Conservation (phyloP, 2,888 invertebrate species). For the Physocephala rufipes region DNA sequence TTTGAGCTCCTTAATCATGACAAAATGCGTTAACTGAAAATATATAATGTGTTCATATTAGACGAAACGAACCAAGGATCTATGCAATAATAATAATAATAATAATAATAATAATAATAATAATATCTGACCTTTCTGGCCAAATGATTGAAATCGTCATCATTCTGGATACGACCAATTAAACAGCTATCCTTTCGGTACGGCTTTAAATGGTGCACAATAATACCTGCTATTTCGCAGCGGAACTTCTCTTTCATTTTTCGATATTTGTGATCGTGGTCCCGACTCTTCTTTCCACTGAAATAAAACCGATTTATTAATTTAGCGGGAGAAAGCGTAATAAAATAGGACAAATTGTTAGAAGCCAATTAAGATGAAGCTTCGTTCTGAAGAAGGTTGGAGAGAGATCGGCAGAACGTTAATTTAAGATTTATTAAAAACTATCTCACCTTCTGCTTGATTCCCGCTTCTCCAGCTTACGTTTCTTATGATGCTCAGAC, state of each 20-base stretch:
- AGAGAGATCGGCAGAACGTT: neutral
- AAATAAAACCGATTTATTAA: no score
- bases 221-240: conserved; percentile 79
- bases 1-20: conserved; percentile 93
- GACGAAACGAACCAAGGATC: neutral
- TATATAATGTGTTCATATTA: neutral
- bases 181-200: conserved; percentile 87
- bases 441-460: conserved; percentile 49
- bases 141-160: conserved; percentile 93
- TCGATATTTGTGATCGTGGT: conserved; percentile 69
- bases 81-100: conserved; percentile 35
- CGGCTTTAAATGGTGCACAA: conserved; percentile 87
- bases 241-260: conserved; percentile 89
- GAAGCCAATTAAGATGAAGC: conserved; percentile 1
- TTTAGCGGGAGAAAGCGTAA: neutral
- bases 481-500: conserved; percentile 52
- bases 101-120: neutral
- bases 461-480: conserved; percentile 51
- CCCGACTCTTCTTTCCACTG: conserved; percentile 49
- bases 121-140: conserved; percentile 82
- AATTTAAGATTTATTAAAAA: neutral
- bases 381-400: neutral
- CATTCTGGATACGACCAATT: conserved; percentile 84
- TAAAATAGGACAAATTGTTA: neutral
- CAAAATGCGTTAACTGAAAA: conserved; percentile 90